Evolutionary conservation across 2,797 vertebrate genomes (phyloP).

Genomic region (Nyctalus aviator): DNA sequence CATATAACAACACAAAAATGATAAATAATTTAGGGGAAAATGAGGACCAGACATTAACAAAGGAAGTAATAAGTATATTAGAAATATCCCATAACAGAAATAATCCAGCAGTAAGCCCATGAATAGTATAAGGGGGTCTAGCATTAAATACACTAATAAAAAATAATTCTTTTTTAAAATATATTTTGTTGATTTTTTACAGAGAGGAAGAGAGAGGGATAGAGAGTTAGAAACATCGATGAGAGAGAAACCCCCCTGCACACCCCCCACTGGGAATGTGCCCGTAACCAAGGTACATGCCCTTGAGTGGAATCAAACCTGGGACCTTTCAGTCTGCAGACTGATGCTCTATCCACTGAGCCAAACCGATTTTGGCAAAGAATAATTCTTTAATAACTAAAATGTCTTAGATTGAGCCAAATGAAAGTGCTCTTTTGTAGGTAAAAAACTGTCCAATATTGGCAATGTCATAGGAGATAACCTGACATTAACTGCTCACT

Average conservation of each 20-base stretch:
- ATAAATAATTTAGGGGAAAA: background rate
- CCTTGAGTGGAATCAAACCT: too few relatives aligned
- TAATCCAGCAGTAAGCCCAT: too few relatives aligned
- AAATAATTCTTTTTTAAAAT: background rate
- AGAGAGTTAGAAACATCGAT: too few relatives aligned
- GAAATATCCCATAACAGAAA: background rate
- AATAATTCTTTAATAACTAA: background rate
- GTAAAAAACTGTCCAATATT: background rate
- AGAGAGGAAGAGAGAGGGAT: too few relatives aligned
- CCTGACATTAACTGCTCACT: background rate
- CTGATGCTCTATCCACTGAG: too few relatives aligned
- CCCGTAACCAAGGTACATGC: too few relatives aligned
- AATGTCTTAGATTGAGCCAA: background rate
- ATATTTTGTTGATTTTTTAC: too few relatives aligned
- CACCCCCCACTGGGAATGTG: too few relatives aligned
- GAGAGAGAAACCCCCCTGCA: too few relatives aligned
- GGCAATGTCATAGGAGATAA: too few relatives aligned
- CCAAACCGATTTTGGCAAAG: too few relatives aligned
- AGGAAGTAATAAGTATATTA: background rate
- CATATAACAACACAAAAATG: rapidly evolving
- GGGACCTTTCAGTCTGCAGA: too few relatives aligned
- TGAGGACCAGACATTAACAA: background rate
- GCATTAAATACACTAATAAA: background rate
- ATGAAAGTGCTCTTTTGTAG: background rate
- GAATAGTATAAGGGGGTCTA: background rate